Percentiles rank a stretch among this genome's conserved stretches.
Evolutionary conservation across 2,797 vertebrate genomes (phyloP).

Genomic region (Melanitta fusca): DNA sequence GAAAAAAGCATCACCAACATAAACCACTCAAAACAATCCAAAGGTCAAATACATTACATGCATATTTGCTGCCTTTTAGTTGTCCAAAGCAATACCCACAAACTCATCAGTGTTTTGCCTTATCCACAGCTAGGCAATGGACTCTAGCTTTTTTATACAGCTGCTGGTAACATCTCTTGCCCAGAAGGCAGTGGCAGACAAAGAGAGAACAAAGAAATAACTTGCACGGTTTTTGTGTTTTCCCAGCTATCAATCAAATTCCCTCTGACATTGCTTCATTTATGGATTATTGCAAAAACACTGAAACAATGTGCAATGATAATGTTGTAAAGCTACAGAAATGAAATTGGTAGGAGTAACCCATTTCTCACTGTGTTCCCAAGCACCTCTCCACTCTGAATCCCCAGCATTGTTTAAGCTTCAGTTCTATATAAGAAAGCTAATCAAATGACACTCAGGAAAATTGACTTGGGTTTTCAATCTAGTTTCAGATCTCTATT

Average conservation of each 20-base stretch:
- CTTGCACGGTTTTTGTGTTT: conserved; percentile 47
- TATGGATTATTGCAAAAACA: conserved; percentile 80
- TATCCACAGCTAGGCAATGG: background rate
- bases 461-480: conserved; percentile 82
- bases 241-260: conserved; percentile 76
- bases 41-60: background rate
- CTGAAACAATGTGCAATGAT: conserved; percentile 77
- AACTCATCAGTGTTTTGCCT: background rate
- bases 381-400: conserved; percentile 71
- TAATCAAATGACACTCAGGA: conserved; percentile 81
- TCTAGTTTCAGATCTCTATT: conserved; percentile 80
- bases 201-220: conserved; percentile 68
- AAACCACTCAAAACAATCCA: background rate
- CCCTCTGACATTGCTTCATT: conserved; percentile 76
- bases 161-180: conserved; percentile 20
- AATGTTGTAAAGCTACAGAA: conserved; percentile 74
- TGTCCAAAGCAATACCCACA: conserved; percentile 16
- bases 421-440: conserved; percentile 78
- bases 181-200: conserved; percentile 57
- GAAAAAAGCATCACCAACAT: background rate
- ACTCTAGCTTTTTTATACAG: background rate
- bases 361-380: conserved; percentile 76
- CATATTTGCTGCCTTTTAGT: background rate
- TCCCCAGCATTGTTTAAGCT: conserved; percentile 78
- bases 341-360: conserved; percentile 78